phyloP scores from a whole-genome alignment of 2,797 vertebrate genomes.

The Molossus alvarezi region DNA sequence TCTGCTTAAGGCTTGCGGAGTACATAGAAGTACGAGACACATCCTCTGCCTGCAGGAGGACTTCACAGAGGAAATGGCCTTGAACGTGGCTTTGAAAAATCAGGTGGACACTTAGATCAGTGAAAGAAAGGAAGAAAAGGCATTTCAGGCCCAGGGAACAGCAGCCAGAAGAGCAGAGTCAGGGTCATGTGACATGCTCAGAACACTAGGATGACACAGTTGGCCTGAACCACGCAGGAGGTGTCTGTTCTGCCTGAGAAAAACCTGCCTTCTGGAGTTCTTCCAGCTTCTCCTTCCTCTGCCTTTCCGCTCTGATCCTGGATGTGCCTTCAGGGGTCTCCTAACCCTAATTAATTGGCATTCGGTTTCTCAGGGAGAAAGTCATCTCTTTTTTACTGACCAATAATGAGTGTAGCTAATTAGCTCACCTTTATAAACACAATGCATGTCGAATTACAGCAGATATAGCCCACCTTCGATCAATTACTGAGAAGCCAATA shows the following conservation, averaged over 20 bases:
- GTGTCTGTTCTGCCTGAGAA: not conserved
- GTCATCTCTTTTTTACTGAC: constrained; percentile 40
- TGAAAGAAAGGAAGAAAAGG: not conserved
- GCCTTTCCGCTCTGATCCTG: not conserved
- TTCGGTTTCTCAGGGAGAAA: constrained; percentile 55
- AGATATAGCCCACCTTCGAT: constrained; percentile 20
- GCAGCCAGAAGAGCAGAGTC: not conserved
- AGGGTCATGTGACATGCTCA: not conserved
- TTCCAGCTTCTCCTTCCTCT: not conserved
- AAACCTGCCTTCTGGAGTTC: not conserved
- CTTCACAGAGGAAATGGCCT: not conserved
- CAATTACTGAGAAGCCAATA: constrained; percentile 58
- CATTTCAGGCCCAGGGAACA: not conserved
- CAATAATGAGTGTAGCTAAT: constrained; percentile 61
- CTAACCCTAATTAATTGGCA: constrained; percentile 65
- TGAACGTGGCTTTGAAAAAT: constrained; percentile 36
- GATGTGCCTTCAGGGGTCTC: not conserved
- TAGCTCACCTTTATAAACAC: constrained; percentile 68
- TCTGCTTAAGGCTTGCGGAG: not conserved
- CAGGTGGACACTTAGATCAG: not conserved
- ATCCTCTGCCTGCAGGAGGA: not conserved
- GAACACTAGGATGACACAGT: not conserved
- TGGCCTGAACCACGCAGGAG: accelerated
- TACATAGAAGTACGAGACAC: not conserved
- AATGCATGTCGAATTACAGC: constrained; percentile 64